Conservation (phyloP, 2,797 vertebrate species). For the Gallinago nigripennis region DNA sequence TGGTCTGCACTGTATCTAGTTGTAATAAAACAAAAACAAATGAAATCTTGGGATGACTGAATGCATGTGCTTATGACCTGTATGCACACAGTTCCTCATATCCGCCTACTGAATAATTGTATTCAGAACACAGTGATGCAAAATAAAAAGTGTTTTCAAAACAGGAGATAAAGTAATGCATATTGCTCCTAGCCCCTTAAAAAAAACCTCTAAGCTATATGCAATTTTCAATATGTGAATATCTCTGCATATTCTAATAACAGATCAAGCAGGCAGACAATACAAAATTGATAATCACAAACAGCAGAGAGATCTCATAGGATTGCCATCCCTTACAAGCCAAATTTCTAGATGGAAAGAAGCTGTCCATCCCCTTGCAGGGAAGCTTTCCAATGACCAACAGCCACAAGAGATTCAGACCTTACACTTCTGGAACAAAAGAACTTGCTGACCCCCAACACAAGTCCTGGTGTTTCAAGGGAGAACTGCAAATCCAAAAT, state of each 20-base stretch:
- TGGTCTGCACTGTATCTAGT: neutral
- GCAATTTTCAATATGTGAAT: neutral
- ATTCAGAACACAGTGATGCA: neutral
- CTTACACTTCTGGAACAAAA: neutral
- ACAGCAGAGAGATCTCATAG: neutral
- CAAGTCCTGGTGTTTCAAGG: fast-evolving
- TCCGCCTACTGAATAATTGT: neutral
- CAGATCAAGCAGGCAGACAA: fast-evolving
- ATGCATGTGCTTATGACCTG: neutral
- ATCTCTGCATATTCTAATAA: neutral
- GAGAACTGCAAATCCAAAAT: neutral
- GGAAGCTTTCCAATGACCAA: neutral
- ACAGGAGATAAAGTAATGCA: neutral
- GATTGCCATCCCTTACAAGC: neutral
- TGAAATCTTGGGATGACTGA: neutral
- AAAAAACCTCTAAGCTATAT: neutral
- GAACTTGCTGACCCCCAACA: neutral
- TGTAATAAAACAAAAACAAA: neutral
- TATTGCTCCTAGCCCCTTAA: neutral
- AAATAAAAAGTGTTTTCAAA: neutral
- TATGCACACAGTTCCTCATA: neutral
- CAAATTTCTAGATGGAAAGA: neutral
- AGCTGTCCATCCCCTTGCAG: neutral
- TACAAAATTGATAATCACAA: neutral
- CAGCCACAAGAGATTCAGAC: neutral